phyloP scores from a whole-genome alignment of 2,797 vertebrate species.

The Pelobates cultripes region DNA sequence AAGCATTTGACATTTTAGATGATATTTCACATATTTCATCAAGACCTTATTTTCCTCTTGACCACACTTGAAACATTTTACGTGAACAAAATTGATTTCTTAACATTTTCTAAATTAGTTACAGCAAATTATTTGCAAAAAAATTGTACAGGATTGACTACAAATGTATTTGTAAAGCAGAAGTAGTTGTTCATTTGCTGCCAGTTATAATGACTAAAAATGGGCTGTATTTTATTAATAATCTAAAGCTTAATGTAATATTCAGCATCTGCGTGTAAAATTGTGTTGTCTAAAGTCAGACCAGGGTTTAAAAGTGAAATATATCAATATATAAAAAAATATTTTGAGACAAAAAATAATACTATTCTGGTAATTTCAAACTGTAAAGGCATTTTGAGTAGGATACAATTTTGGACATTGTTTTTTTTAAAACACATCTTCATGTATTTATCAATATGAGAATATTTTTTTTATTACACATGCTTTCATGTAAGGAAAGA shows the following conservation, averaged over 20 bases:
- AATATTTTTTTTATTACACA: too few species aligned
- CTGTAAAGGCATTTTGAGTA: slow-evolving; percentile 32
- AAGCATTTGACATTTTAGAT: slow-evolving; percentile 1
- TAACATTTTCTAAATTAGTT: not conserved
- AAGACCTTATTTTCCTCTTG: slow-evolving; percentile 1
- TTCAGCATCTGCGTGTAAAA: too few species aligned
- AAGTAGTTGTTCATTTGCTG: not conserved
- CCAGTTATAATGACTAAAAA: too few species aligned
- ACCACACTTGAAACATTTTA: not conserved
- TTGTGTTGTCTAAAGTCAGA: too few species aligned
- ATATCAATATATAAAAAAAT: slow-evolving; percentile 16
- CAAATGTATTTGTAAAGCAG: not conserved
- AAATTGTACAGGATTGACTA: not conserved
- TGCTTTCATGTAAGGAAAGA: too few species aligned
- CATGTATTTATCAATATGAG: too few species aligned
- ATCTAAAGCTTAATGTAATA: too few species aligned
- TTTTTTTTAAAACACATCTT: too few species aligned
- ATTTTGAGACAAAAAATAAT: slow-evolving; percentile 40
- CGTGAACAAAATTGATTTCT: not conserved
- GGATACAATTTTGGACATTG: slow-evolving; percentile 23
- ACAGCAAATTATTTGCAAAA: not conserved
- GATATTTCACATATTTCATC: not conserved
- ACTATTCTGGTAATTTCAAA: slow-evolving; percentile 32
- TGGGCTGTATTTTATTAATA: too few species aligned
- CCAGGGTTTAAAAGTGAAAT: too few species aligned